Evolutionary conservation across 1,140 invertebrate species (phyloP).

Genomic region (Oncopodura yosiiana): DNA sequence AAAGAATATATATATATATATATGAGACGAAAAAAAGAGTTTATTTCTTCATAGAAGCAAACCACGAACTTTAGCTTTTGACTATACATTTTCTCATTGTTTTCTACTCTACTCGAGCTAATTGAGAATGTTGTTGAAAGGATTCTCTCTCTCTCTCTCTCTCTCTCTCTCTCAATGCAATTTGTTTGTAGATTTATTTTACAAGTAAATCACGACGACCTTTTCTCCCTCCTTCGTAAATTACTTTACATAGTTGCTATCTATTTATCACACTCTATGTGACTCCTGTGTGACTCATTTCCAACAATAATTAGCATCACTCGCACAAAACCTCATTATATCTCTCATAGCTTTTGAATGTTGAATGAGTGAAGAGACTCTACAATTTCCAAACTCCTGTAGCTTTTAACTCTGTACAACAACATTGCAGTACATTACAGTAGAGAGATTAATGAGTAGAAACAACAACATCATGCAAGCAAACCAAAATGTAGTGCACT

Average conservation of each 20-base stretch:
- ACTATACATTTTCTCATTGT: conserved; percentile 7
- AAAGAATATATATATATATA: too few species aligned
- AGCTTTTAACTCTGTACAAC: background rate
- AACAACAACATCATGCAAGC: too few species aligned
- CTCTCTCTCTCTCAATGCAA: background rate
- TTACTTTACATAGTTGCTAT: background rate
- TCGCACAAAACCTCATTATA: conserved; percentile 16
- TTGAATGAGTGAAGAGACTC: conserved; percentile 12
- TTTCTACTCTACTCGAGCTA: background rate
- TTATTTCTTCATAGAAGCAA: conserved; percentile 28
- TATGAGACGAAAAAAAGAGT: conserved; percentile 9
- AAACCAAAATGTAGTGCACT: too few species aligned
- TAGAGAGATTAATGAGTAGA: background rate
- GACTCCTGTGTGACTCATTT: conserved; percentile 4
- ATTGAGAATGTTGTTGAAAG: background rate
- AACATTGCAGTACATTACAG: too few species aligned
- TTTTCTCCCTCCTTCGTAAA: conserved; percentile 19
- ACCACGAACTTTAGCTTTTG: conserved; percentile 20
- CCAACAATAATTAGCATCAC: conserved; percentile 17
- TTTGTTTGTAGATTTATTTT: conserved; percentile 15
- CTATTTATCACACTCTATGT: background rate
- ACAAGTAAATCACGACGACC: conserved; percentile 31
- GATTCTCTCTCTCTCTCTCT: background rate
- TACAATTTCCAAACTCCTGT: conserved; percentile 16
- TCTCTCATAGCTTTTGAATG: too few species aligned